Evolutionary conservation across 2,888 invertebrate species (phyloP).

Genomic region (Euzophera pinguis): DNA sequence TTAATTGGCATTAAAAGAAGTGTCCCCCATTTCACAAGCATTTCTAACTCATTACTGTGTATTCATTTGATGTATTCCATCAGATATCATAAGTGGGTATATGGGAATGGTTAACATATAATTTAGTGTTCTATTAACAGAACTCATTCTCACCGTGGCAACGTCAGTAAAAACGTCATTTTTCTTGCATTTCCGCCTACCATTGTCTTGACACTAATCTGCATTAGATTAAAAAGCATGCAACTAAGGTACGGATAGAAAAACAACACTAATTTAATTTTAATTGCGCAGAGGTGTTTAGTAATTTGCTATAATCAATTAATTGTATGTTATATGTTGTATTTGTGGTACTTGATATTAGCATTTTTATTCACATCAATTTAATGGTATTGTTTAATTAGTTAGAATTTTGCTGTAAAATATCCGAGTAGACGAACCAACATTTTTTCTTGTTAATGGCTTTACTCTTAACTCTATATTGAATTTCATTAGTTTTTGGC

Average conservation of each 20-base stretch:
- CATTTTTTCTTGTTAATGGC: too few species aligned
- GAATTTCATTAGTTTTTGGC: too few species aligned
- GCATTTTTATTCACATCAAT: too few species aligned
- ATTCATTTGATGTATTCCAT: neutral
- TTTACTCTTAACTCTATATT: too few species aligned
- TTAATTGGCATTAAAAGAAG: too few species aligned
- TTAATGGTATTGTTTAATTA: too few species aligned
- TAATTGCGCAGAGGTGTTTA: neutral
- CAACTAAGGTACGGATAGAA: conserved; percentile 29
- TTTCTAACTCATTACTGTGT: neutral
- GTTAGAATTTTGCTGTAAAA: too few species aligned
- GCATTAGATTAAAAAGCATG: conserved; percentile 55
- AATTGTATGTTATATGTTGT: too few species aligned
- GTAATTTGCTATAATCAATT: too few species aligned
- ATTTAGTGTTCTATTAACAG: conserved; percentile 50
- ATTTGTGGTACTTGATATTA: too few species aligned
- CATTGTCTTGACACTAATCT: conserved; percentile 68
- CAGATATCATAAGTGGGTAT: conserved; percentile 14
- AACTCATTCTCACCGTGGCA: conserved; percentile 56
- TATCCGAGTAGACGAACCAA: too few species aligned
- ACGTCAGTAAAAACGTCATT: conserved; percentile 58
- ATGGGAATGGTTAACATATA: conserved; percentile 34
- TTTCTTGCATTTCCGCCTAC: conserved; percentile 63
- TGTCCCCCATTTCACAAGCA: neutral
- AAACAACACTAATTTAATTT: conserved; percentile 4